Percentiles rank a stretch among this genome's conserved stretches.
These are phyloP conservation scores for Thomomys bottae DNA, from an alignment of 2,113 vertebrate species.

Conservation along the genomic window DNA sequence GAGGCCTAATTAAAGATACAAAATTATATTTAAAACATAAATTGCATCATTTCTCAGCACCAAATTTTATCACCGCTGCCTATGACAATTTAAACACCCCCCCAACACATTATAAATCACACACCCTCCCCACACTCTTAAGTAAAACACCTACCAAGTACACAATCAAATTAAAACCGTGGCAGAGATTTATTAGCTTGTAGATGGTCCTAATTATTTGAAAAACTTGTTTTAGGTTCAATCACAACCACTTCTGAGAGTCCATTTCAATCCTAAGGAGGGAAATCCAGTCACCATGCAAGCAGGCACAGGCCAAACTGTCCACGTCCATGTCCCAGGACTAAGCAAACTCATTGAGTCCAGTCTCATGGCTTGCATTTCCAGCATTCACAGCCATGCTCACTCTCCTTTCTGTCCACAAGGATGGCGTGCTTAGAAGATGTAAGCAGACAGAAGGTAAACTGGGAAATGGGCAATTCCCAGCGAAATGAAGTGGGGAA, in stretches of 20 bases:
- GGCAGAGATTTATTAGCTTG: constrained; percentile 85
- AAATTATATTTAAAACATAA: constrained; percentile 67
- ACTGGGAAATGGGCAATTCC: constrained; percentile 57
- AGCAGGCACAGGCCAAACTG: constrained; percentile 38
- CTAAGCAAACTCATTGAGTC: constrained; percentile 54
- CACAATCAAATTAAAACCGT: constrained; percentile 81
- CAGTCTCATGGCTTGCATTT: constrained; percentile 44
- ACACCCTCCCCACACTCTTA: constrained; percentile 55
- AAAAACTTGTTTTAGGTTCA: constrained; percentile 77
- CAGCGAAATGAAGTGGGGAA: constrained; percentile 52
- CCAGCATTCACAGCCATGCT: constrained; percentile 15
- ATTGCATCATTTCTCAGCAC: constrained; percentile 72
- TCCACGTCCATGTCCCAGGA: constrained; percentile 37
- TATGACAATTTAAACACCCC: constrained; percentile 58
- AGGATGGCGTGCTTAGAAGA: constrained; percentile 66
- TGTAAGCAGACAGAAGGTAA: constrained; percentile 77
- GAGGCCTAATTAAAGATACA: constrained; percentile 79
- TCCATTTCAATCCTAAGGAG: constrained; percentile 63
- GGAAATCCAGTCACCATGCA: constrained; percentile 42
- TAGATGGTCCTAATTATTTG: constrained; percentile 84
- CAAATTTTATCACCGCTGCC: constrained; percentile 80
- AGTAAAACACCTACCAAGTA: constrained; percentile 76
- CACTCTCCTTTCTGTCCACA: constrained; percentile 61
- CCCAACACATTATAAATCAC: constrained; percentile 83
- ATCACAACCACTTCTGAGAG: constrained; percentile 73